Conservation (phyloP, 2,888 invertebrate genomes). For the Noctua janthina region DNA sequence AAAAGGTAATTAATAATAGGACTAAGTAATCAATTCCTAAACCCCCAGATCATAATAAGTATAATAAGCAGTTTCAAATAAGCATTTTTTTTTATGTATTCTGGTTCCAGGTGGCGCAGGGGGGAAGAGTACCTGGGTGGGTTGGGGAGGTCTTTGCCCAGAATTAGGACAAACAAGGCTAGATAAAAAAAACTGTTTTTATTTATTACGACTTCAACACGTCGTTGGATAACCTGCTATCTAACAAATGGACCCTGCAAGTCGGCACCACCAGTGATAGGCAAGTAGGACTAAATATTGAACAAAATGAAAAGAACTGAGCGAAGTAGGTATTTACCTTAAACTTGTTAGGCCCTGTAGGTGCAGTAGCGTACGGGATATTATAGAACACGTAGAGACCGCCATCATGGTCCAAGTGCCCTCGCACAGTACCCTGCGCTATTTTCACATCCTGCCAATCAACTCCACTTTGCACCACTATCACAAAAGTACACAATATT, state of each 20-base stretch:
- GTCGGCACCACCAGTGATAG: neutral
- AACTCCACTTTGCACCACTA: slow-evolving; percentile 34
- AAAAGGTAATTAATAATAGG: neutral
- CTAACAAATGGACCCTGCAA: neutral
- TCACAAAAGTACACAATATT: slow-evolving; percentile 17
- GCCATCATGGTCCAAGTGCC: slow-evolving; percentile 67
- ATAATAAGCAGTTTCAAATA: neutral
- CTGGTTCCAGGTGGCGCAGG: neutral
- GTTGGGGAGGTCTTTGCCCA: no score
- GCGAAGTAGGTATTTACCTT: slow-evolving; percentile 59
- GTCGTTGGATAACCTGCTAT: neutral
- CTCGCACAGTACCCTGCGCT: slow-evolving; percentile 74
- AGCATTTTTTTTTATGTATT: no score
- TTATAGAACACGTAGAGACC: slow-evolving; percentile 74
- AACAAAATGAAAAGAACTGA: neutral
- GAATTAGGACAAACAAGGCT: no score
- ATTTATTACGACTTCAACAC: neutral
- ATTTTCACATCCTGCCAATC: slow-evolving; percentile 67
- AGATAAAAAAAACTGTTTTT: neutral
- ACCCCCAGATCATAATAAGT: neutral
- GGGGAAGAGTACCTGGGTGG: no score
- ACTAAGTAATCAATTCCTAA: neutral
- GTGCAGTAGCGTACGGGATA: slow-evolving; percentile 79
- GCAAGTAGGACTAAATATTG: neutral
- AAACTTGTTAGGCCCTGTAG: slow-evolving; percentile 73